A percentile compares a stretch with the other conserved stretches of the same genome.
phyloP scores from a whole-genome alignment of 30 jellyfish, hydroid and myxozoan species.

The Calvadosia cruxmelitensis region DNA sequence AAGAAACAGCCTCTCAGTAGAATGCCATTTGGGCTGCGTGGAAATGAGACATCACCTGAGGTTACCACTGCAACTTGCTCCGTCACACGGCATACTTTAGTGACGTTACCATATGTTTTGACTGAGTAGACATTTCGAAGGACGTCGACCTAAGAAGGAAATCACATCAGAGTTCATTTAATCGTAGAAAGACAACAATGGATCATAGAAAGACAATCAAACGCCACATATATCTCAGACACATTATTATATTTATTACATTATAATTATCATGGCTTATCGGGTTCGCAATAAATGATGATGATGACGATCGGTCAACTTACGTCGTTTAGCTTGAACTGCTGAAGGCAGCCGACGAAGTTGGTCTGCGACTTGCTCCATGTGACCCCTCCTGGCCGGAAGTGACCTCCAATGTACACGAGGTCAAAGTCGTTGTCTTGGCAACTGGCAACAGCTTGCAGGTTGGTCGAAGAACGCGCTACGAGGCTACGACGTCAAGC shows the following conservation, averaged over 20 bases:
- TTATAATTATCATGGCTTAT: no score
- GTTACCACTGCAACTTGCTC: no score
- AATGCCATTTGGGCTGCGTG: no score
- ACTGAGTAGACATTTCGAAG: background rate
- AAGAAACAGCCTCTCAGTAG: no score
- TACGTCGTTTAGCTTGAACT: background rate
- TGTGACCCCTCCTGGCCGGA: background rate
- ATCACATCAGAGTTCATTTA: background rate
- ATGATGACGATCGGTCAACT: no score
- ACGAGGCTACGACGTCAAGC: background rate
- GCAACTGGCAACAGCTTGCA: background rate
- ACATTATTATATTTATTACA: no score
- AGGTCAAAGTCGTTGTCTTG: background rate
- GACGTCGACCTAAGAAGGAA: background rate
- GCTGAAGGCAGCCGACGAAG: background rate
- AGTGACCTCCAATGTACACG: background rate
- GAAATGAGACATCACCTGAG: no score
- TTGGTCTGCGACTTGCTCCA: background rate
- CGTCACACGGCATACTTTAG: background rate
- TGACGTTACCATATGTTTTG: background rate
- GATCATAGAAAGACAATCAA: background rate
- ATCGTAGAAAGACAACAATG: background rate
- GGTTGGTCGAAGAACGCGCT: background rate
- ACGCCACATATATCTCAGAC: no score
- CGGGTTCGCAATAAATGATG: no score